phyloP scores from a whole-genome alignment of 2,888 invertebrate species.

The Drosophila paracracens region DNA sequence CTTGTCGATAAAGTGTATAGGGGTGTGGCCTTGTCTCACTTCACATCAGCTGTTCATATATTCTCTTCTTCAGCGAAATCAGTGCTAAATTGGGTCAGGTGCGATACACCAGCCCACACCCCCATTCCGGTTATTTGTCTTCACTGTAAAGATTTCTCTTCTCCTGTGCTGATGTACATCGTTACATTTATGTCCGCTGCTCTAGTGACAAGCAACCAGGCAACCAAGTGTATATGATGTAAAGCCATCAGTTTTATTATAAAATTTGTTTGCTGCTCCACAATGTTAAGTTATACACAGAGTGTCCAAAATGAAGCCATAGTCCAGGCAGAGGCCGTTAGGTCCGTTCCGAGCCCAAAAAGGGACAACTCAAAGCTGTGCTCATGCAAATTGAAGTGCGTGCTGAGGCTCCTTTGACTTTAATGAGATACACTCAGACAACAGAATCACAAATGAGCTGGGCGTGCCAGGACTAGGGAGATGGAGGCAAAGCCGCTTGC shows the following conservation, averaged over 20 bases:
- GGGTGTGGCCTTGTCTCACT: conserved; percentile 4
- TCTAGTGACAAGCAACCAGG: conserved; percentile 37
- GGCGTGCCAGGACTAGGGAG: conserved; percentile 24
- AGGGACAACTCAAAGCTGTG: conserved; percentile 66
- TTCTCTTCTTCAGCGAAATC: conserved; percentile 34
- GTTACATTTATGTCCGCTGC: conserved; percentile 49
- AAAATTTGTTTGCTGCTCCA: conserved; percentile 37
- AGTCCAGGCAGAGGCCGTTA: conserved; percentile 34
- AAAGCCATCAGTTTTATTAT: conserved; percentile 44
- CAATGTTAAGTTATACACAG: conserved; percentile 62
- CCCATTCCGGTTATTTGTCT: conserved; percentile 34
- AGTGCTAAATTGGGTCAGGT: conserved; percentile 61
- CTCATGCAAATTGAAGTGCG: conserved; percentile 79
- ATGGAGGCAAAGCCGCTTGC: conserved; percentile 20
- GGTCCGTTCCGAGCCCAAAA: conserved; percentile 13
- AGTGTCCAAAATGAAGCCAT: conserved; percentile 67
- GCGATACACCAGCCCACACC: conserved; percentile 11
- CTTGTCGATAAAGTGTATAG: conserved; percentile 23
- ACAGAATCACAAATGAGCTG: conserved; percentile 46
- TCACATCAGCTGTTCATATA: conserved; percentile 44
- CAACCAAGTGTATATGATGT: conserved; percentile 53
- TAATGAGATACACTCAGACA: conserved; percentile 74
- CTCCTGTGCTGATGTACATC: conserved; percentile 61
- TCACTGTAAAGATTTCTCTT: conserved; percentile 42
- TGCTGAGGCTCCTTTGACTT: conserved; percentile 62